Conservation (phyloP, 2,797 vertebrate species). For the Ispidina lecontei region DNA sequence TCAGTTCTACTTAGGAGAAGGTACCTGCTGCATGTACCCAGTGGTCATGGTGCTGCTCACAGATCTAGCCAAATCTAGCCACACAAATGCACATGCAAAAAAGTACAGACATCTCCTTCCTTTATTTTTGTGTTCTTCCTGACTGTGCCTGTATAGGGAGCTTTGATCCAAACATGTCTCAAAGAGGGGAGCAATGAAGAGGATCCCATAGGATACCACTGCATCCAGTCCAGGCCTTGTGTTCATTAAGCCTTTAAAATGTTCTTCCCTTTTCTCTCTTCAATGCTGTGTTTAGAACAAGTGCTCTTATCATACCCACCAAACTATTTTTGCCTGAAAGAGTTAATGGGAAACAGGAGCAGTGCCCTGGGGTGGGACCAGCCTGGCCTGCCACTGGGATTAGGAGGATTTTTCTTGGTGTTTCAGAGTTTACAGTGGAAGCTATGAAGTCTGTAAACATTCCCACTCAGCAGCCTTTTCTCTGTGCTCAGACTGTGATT, state of each 20-base stretch:
- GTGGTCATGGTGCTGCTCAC: not conserved
- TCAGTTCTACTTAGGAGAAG: not conserved
- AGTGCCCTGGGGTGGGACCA: not conserved
- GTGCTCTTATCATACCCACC: not conserved
- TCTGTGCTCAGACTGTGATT: not conserved
- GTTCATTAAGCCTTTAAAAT: not conserved
- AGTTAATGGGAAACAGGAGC: not conserved
- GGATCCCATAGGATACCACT: not conserved
- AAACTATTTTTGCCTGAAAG: not conserved
- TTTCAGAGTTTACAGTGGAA: not conserved
- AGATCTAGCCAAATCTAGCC: not conserved
- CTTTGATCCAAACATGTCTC: not conserved
- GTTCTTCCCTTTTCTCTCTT: not conserved
- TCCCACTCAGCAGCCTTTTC: not conserved
- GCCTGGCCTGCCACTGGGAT: not conserved
- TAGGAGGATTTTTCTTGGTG: not conserved
- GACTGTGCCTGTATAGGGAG: not conserved
- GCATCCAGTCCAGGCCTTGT: not conserved
- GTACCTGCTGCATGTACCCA: not conserved
- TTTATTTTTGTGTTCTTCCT: not conserved
- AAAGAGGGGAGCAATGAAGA: not conserved
- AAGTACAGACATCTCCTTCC: not conserved
- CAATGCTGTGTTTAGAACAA: not conserved
- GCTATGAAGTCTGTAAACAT: not conserved
- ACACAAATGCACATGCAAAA: not conserved